Evolutionary conservation across 2,888 invertebrate genomes (phyloP), one percentile per base, ranked within the genome.

Genomic region (Heliconius aoede): DNA sequence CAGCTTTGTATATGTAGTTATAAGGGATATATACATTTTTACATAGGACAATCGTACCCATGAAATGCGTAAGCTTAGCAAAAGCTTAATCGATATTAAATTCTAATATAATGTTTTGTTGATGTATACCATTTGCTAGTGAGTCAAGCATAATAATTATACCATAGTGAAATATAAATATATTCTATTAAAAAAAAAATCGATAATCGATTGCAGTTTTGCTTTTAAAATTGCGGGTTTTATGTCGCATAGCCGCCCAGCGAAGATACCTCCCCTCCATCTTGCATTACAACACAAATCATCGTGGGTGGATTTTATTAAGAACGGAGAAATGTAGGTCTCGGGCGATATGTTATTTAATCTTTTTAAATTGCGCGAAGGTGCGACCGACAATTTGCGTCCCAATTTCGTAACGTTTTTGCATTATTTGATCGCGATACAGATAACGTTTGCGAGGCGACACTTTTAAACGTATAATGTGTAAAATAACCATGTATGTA

Each of bases 351-450:
- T 79, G 58, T 76, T 76, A 67, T 79, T 78, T 77, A 76, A 74
- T 74, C 68, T 68, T 74, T 76, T 60, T 72, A 72, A 77, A 79
- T 78, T 78, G 79, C 76, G 73, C 46, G 71, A 78, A 75, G 74
- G 69, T 76, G 77, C 72, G 78, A 62, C 76, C 55, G 72, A 55
- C 72, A 74, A 68, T 72, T 72, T 69, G 76, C 62, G 79, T 78
- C 76, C 79, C 78, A 79, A 69, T 80, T 80, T 79, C 78, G 75
- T 60, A 76, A 79, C 61, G 32, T 69, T 32, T 69, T 72, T 74
- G 73, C 76, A 76, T 76, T 74, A 68, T 74, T 76, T 74, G 72
- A 77, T 77, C 76, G 69, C 26, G 40, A 46, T 78, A 55, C 61
- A 74, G 78, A 78, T 73, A 78, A 76, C 71, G 58, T 26, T 32